Evolutionary conservation across 2,888 invertebrate genomes (phyloP).

Genomic region (Opisthograptis luteolata): DNA sequence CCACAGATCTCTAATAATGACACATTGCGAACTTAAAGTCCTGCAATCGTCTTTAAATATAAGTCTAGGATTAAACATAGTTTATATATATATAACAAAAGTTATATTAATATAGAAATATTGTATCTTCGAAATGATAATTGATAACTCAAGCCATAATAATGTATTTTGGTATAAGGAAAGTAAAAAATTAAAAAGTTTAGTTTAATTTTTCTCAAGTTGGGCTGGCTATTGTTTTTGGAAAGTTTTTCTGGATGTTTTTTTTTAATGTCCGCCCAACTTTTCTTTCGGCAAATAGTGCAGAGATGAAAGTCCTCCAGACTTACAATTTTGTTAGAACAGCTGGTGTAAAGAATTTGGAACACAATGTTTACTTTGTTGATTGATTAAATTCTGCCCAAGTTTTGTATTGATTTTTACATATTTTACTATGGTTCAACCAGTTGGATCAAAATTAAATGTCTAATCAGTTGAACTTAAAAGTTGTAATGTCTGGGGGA

Average conservation of each 20-base stretch:
- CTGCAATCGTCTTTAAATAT: slow-evolving; percentile 73
- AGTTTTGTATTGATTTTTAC: too few species aligned
- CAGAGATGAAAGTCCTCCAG: background rate
- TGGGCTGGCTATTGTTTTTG: slow-evolving; percentile 52
- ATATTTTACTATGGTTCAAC: background rate
- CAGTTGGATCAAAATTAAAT: background rate
- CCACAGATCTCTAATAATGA: slow-evolving; percentile 74
- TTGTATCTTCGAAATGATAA: slow-evolving; percentile 78
- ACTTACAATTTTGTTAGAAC: too few species aligned
- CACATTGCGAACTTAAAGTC: slow-evolving; percentile 77
- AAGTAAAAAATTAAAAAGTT: slow-evolving; percentile 63
- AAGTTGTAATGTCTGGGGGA: background rate
- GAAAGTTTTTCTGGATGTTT: slow-evolving; percentile 10
- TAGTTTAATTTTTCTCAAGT: slow-evolving; percentile 59
- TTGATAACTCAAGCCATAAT: slow-evolving; percentile 81
- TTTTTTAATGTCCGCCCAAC: slow-evolving; percentile 52
- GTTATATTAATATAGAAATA: slow-evolving; percentile 73
- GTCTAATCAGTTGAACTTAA: too few species aligned
- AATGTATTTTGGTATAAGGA: slow-evolving; percentile 84
- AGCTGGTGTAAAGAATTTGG: too few species aligned
- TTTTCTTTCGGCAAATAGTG: slow-evolving; percentile 26
- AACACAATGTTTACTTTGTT: too few species aligned
- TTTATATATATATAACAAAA: slow-evolving; percentile 68
- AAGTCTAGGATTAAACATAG: slow-evolving; percentile 76
- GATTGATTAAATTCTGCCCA: too few species aligned